phyloP scores from a whole-genome alignment of 2,888 invertebrate genomes.

The Ophraella communa region DNA sequence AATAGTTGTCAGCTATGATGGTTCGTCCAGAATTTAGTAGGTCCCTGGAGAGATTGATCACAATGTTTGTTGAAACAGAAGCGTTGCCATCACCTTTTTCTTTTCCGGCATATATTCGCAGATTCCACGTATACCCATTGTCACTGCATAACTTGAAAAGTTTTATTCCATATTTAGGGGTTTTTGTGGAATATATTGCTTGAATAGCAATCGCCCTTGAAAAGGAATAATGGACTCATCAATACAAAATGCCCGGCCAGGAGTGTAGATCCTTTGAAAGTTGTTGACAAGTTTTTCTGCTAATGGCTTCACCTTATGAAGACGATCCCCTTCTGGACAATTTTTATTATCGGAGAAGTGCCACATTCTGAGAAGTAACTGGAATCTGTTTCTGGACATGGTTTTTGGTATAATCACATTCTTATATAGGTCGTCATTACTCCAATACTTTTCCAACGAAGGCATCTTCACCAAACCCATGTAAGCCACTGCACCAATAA shows the following conservation, averaged over 20 bases:
- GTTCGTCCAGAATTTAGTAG: slow-evolving; percentile 13
- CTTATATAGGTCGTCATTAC: slow-evolving; percentile 13
- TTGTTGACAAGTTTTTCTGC: slow-evolving; percentile 35
- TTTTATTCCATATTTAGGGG: slow-evolving; percentile 46
- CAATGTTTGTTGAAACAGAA: slow-evolving; percentile 21
- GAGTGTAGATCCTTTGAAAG: slow-evolving; percentile 36
- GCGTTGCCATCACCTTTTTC: slow-evolving; percentile 14
- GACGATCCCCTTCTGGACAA: slow-evolving; percentile 37
- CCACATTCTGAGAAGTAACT: slow-evolving; percentile 28
- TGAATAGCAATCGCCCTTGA: slow-evolving; percentile 41
- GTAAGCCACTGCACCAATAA: slow-evolving; percentile 29
- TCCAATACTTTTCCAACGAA: slow-evolving; percentile 35
- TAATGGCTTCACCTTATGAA: slow-evolving; percentile 38
- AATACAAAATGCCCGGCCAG: slow-evolving; percentile 41
- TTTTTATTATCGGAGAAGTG: slow-evolving; percentile 44
- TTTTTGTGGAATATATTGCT: slow-evolving; percentile 42
- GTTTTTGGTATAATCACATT: slow-evolving; percentile 9
- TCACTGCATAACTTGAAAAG: slow-evolving; percentile 43
- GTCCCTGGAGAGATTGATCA: slow-evolving; percentile 17
- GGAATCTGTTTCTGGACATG: slow-evolving; percentile 25
- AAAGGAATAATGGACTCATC: slow-evolving; percentile 46
- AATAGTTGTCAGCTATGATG: slow-evolving; percentile 28
- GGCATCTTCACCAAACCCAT: slow-evolving; percentile 22
- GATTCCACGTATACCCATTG: slow-evolving; percentile 34
- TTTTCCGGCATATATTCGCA: slow-evolving; percentile 35